phyloP scores from a whole-genome alignment of 1,140 invertebrate genomes.

The Lucilia sericata region DNA sequence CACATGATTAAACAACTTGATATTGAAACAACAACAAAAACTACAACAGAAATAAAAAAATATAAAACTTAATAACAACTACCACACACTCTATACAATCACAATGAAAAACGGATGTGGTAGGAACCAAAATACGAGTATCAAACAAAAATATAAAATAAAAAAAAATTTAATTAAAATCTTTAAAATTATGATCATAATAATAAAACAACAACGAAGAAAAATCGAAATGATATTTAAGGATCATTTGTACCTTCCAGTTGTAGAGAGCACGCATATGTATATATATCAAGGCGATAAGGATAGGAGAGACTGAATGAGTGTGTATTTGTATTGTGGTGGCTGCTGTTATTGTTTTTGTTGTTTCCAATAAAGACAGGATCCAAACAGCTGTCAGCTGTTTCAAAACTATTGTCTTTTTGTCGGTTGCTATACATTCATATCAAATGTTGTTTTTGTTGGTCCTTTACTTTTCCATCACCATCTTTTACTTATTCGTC shows the following conservation, averaged over 20 bases:
- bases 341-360: slow-evolving; percentile 5
- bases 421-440: slow-evolving; percentile 35
- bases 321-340: slow-evolving; percentile 21
- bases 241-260: background rate
- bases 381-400: slow-evolving; percentile 62
- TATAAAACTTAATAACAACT: too few relatives aligned
- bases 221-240: background rate
- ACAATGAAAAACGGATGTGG: slow-evolving; percentile 50
- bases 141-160: background rate
- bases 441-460: background rate
- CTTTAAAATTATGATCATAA: background rate
- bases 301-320: background rate
- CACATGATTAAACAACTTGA: too few relatives aligned
- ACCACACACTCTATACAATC: slow-evolving; percentile 51
- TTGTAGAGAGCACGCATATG: background rate
- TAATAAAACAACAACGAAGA: background rate
- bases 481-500: background rate
- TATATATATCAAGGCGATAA: background rate
- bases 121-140: background rate
- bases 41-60: too few relatives aligned
- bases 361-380: slow-evolving; percentile 35
- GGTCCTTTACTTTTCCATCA: background rate
- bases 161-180: background rate
- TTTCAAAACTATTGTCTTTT: slow-evolving; percentile 53
- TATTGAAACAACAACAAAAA: too few relatives aligned